phyloP scores from a whole-genome alignment of 2,797 vertebrate species.

The Pitangus sulphuratus region DNA sequence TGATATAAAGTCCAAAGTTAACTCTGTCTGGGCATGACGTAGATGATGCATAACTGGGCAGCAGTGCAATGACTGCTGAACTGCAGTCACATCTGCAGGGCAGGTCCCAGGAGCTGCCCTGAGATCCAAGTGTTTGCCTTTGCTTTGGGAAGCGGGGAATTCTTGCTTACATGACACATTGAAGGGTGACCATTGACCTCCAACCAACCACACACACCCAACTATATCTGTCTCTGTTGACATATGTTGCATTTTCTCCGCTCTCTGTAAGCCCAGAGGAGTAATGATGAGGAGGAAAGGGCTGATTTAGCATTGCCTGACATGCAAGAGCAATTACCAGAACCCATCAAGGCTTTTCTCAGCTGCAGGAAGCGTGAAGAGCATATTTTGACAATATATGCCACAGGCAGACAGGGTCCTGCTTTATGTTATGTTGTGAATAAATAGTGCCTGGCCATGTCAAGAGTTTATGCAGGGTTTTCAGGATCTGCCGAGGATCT shows the following conservation, averaged over 20 bases:
- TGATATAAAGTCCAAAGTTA: not conserved
- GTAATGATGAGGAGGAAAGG: not conserved
- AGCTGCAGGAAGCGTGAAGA: not conserved
- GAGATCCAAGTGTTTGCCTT: not conserved
- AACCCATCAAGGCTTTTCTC: slow-evolving; percentile 23
- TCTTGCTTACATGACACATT: not conserved
- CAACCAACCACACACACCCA: not conserved
- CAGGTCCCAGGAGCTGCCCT: not conserved
- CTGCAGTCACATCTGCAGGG: not conserved
- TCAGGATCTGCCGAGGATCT: not conserved
- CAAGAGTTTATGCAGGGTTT: not conserved
- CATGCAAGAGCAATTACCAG: not conserved
- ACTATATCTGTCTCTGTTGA: not conserved
- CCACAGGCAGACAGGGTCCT: slow-evolving; percentile 7
- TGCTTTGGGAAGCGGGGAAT: not conserved
- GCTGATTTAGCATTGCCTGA: not conserved
- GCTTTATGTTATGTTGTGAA: slow-evolving; percentile 18
- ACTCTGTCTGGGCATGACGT: not conserved
- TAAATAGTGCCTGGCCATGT: not conserved
- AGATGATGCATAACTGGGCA: not conserved
- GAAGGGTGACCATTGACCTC: not conserved
- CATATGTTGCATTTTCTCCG: not conserved
- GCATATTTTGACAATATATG: not conserved
- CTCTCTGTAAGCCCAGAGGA: not conserved
- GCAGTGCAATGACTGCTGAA: not conserved